Percentiles rank a stretch among this genome's conserved stretches.
phyloP scores from a whole-genome alignment of 2,888 invertebrate genomes.

The Drosophila formosana region DNA sequence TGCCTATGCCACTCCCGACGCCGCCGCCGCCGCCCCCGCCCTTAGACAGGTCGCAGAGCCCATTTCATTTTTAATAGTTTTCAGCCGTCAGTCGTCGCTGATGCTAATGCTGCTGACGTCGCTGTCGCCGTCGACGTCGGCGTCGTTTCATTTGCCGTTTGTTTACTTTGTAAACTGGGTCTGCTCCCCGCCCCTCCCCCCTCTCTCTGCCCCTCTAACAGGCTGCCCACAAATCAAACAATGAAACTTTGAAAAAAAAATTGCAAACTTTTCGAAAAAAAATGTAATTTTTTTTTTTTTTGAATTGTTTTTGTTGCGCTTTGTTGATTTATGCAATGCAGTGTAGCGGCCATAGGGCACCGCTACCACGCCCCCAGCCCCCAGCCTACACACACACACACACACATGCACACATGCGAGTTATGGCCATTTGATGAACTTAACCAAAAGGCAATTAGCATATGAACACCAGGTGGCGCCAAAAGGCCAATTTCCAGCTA shows the following conservation, averaged over 20 bases:
- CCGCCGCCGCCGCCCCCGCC: background rate
- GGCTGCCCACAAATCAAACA: conserved; percentile 63
- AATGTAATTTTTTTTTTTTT: background rate
- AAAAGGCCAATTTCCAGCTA: conserved; percentile 33
- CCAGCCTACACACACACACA: background rate
- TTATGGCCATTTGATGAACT: conserved; percentile 53
- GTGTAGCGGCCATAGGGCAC: conserved; percentile 21
- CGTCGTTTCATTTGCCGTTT: conserved; percentile 75
- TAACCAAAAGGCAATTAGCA: conserved; percentile 47
- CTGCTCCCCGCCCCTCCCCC: conserved; percentile 29
- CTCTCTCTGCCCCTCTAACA: background rate
- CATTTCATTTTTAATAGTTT: conserved; percentile 78
- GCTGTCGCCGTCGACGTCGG: conserved; percentile 24
- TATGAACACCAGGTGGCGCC: conserved; percentile 56
- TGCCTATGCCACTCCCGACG: conserved; percentile 17
- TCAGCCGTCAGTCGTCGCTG: conserved; percentile 48
- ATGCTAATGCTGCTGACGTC: conserved; percentile 2
- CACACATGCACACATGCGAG: conserved; percentile 18
- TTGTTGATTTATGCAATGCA: conserved; percentile 65
- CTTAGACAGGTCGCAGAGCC: conserved; percentile 30
- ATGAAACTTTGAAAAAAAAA: conserved; percentile 32
- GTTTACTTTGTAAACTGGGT: conserved; percentile 77
- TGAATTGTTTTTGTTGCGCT: conserved; percentile 29
- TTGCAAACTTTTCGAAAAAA: conserved; percentile 37
- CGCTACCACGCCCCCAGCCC: conserved; percentile 36